Percentiles rank a stretch among this genome's conserved stretches.
Evolutionary conservation across 2,888 invertebrate genomes (phyloP).

Genomic region (Esperia sulphurella): DNA sequence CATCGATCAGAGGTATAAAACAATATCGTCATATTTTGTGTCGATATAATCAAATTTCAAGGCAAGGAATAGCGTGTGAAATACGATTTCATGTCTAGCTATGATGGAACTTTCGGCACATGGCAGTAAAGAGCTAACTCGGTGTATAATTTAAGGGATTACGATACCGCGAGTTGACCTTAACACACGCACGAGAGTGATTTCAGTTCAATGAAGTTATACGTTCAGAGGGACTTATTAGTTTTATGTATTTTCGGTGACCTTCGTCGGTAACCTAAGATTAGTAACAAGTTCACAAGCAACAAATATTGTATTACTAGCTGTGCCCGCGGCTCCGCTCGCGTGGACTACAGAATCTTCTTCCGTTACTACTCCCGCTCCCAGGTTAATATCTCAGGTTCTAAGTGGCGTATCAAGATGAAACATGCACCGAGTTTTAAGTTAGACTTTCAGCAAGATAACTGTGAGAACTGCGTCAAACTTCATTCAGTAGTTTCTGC

Average conservation of each 20-base stretch:
- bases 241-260: neutral
- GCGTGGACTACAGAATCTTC: too few species aligned
- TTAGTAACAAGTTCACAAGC: neutral
- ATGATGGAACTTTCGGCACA: conserved; percentile 32
- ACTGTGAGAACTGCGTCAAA: too few species aligned
- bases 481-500: too few species aligned
- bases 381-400: too few species aligned
- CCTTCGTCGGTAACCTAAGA: conserved; percentile 1
- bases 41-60: conserved; percentile 40
- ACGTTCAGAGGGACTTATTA: neutral
- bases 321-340: too few species aligned
- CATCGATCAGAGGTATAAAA: too few species aligned
- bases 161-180: conserved; percentile 22
- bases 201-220: neutral
- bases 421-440: too few species aligned
- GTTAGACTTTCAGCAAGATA: too few species aligned
- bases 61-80: conserved; percentile 54
- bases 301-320: neutral
- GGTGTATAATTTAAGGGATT: conserved; percentile 30
- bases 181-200: conserved; percentile 19
- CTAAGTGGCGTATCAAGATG: too few species aligned
- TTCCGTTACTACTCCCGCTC: too few species aligned
- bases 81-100: conserved; percentile 39
- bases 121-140: conserved; percentile 30
- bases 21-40: conserved; percentile 8